Conservation (phyloP, 2,113 vertebrate species). For the Notechis scutatus region DNA sequence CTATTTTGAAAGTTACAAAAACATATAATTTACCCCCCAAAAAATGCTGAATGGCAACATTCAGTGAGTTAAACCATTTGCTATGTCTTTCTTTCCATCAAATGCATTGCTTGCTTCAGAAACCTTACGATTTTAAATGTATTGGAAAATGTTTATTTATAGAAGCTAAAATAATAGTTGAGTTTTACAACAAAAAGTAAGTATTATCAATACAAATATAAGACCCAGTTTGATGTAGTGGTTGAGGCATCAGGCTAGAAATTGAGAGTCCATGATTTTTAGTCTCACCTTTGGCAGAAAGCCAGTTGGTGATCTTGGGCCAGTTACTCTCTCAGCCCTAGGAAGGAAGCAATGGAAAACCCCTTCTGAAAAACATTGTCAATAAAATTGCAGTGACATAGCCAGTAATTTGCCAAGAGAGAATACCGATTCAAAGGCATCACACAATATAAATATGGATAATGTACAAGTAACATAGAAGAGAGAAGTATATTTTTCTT, state of each 20-base stretch:
- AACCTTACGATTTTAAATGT: background rate
- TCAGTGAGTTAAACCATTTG: background rate
- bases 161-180: background rate
- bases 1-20: background rate
- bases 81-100: background rate
- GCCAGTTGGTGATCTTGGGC: background rate
- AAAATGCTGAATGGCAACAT: background rate
- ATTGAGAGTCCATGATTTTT: background rate
- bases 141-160: background rate
- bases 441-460: background rate
- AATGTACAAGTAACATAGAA: background rate
- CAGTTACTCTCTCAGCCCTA: background rate
- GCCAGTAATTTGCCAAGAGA: background rate
- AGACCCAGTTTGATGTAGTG: background rate
- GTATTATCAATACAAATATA: background rate
- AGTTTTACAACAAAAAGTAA: background rate
- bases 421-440: background rate
- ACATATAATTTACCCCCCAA: background rate
- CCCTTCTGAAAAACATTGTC: background rate
- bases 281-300: background rate
- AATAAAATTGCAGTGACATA: background rate
- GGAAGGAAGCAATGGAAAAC: background rate
- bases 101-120: background rate
- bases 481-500: background rate
- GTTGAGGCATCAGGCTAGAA: background rate